These are phyloP conservation scores for Ciona savignyi DNA, from an alignment of 23 tunicate species.

Conservation along the genomic window DNA sequence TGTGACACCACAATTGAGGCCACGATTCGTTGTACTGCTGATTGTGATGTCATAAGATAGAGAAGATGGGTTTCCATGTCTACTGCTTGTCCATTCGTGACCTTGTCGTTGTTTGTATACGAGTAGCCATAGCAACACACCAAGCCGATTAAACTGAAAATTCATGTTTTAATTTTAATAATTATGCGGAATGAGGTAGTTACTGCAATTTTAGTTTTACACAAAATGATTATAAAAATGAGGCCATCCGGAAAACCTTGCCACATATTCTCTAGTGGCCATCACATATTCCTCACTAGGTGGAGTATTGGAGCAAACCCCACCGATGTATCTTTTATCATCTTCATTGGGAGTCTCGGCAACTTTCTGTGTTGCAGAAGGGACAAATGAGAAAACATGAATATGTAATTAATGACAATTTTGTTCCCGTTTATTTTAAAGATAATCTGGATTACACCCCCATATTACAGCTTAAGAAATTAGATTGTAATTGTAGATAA, in stretches of 20 bases:
- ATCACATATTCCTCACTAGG: constrained; percentile 10
- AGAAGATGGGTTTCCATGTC: neutral
- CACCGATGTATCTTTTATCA: constrained; percentile 11
- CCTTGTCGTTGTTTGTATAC: neutral
- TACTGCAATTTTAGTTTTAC: neutral
- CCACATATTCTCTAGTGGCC: neutral
- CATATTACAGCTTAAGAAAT: too few species aligned
- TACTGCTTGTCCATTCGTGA: neutral
- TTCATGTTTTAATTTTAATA: too few species aligned
- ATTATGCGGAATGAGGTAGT: neutral
- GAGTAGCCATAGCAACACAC: constrained; percentile 26
- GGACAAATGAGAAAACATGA: neutral
- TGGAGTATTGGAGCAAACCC: neutral
- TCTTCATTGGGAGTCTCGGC: neutral
- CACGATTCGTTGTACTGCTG: constrained; percentile 54
- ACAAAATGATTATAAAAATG: too few species aligned
- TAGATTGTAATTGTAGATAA: too few species aligned
- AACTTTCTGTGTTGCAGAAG: neutral
- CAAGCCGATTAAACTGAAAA: constrained; percentile 47
- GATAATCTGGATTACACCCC: too few species aligned
- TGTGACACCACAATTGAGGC: constrained; percentile 21
- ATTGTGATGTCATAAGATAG: constrained; percentile 36
- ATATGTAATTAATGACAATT: too few species aligned
- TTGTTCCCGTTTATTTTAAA: too few species aligned
- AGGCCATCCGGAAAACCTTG: constrained; percentile 12